phyloP scores from a whole-genome alignment of 2,888 invertebrate species.

The Plagodis pulveraria region DNA sequence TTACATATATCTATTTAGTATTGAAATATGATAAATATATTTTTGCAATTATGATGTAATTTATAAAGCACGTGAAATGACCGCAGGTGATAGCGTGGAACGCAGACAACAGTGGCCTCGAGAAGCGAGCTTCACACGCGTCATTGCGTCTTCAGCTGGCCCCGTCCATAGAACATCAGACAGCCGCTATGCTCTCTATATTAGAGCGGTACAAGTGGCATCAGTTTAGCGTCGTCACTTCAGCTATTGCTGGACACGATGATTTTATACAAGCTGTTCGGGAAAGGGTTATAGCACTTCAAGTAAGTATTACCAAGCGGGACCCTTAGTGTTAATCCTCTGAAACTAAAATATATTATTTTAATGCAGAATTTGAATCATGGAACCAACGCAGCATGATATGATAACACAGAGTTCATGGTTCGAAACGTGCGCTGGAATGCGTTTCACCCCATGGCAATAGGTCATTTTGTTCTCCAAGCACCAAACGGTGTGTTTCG shows the following conservation, averaged over 20 bases:
- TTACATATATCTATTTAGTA: constrained; percentile 4
- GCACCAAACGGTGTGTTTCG: too few relatives aligned
- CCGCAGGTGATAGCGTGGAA: constrained; percentile 96
- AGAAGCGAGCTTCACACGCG: constrained; percentile 92
- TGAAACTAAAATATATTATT: too few relatives aligned
- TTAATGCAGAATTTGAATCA: too few relatives aligned
- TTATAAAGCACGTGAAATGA: constrained; percentile 15
- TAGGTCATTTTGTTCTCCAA: too few relatives aligned
- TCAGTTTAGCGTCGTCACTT: constrained; percentile 97
- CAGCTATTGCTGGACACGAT: constrained; percentile 96
- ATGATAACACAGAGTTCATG: too few relatives aligned
- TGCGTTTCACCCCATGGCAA: too few relatives aligned
- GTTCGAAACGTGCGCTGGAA: too few relatives aligned
- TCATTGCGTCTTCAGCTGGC: constrained; percentile 97
- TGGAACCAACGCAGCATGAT: too few relatives aligned
- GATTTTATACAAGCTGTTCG: constrained; percentile 97
- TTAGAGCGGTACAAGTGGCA: constrained; percentile 98
- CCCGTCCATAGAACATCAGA: constrained; percentile 98
- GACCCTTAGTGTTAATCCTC: too few relatives aligned
- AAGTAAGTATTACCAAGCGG: constrained; percentile 73
- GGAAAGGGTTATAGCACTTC: constrained; percentile 93
- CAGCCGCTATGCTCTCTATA: constrained; percentile 97
- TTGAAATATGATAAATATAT: background rate
- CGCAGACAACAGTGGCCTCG: constrained; percentile 97
- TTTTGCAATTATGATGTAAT: background rate